Percentiles rank a stretch among this genome's conserved stretches.
phyloP scores from a whole-genome alignment of 2,888 invertebrate genomes.

The Phalera bucephala region DNA sequence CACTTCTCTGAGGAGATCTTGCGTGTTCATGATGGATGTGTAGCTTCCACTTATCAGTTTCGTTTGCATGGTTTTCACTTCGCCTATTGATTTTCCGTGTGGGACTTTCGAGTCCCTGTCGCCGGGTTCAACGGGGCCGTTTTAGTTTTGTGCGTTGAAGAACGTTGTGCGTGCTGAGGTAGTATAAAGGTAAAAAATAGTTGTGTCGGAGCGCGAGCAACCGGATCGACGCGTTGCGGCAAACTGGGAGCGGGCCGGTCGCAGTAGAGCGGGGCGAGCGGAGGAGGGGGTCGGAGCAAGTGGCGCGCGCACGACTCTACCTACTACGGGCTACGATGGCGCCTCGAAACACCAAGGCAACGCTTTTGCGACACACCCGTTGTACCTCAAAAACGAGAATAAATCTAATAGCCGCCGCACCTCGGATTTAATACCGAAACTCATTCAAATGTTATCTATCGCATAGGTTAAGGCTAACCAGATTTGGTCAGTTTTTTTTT shows the following conservation, averaged over 20 bases:
- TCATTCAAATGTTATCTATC: conserved; percentile 47
- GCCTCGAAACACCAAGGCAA: conserved; percentile 75
- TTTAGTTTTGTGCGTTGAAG: conserved; percentile 50
- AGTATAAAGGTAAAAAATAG: conserved; percentile 46
- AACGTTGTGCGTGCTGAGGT: conserved; percentile 61
- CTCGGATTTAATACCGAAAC: conserved; percentile 46
- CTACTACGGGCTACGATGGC: conserved; percentile 76
- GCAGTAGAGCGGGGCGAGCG: conserved; percentile 55
- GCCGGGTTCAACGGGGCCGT: conserved; percentile 62
- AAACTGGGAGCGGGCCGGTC: conserved; percentile 74
- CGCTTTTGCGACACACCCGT: conserved; percentile 78
- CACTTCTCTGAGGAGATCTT: conserved; percentile 86
- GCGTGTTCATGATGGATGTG: conserved; percentile 85
- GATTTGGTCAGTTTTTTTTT: conserved; percentile 46
- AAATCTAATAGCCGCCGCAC: conserved; percentile 57
- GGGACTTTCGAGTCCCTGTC: conserved; percentile 63
- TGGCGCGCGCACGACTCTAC: conserved; percentile 78
- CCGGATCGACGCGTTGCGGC: conserved; percentile 79
- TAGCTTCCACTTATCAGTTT: conserved; percentile 84
- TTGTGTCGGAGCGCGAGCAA: conserved; percentile 63
- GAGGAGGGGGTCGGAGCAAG: conserved; percentile 60
- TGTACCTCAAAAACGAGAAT: conserved; percentile 59
- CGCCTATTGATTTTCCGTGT: conserved; percentile 46
- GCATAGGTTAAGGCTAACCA: conserved; percentile 68
- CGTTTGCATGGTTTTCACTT: conserved; percentile 79